These are phyloP conservation scores for Noctilio leporinus DNA, from an alignment of 2,113 vertebrate genomes.

Conservation along the genomic window DNA sequence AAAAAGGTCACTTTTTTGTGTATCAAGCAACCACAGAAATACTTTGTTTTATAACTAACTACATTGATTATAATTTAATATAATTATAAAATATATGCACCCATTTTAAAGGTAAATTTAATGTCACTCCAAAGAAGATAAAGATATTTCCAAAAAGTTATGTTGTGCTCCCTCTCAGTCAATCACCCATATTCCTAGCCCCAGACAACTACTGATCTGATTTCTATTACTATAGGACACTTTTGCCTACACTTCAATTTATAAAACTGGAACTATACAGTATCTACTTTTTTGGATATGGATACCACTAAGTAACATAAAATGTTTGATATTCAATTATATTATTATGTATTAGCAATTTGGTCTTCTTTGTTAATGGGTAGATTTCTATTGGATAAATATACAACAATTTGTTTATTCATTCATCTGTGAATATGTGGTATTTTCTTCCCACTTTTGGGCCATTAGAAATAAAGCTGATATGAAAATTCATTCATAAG, in stretches of 20 bases:
- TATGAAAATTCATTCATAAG: background rate
- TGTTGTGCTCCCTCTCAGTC: background rate
- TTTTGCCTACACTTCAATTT: background rate
- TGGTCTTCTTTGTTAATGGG: background rate
- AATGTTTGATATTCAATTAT: background rate
- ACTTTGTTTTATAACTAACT: background rate
- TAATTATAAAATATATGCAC: background rate
- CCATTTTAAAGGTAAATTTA: background rate
- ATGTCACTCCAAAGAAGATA: background rate
- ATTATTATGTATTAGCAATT: background rate
- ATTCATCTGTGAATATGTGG: background rate
- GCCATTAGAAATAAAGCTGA: background rate
- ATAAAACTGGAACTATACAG: background rate
- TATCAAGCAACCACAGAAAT: background rate
- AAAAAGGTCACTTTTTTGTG: background rate
- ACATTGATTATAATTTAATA: background rate
- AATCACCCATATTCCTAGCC: background rate
- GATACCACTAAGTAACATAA: background rate
- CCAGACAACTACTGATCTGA: background rate
- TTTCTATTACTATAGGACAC: background rate
- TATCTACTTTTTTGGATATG: background rate
- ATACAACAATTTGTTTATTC: background rate
- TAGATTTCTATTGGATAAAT: background rate
- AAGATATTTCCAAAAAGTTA: background rate
- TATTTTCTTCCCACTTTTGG: background rate